Conservation (phyloP, 2,888 invertebrate genomes). For the Octodonta nipae region DNA sequence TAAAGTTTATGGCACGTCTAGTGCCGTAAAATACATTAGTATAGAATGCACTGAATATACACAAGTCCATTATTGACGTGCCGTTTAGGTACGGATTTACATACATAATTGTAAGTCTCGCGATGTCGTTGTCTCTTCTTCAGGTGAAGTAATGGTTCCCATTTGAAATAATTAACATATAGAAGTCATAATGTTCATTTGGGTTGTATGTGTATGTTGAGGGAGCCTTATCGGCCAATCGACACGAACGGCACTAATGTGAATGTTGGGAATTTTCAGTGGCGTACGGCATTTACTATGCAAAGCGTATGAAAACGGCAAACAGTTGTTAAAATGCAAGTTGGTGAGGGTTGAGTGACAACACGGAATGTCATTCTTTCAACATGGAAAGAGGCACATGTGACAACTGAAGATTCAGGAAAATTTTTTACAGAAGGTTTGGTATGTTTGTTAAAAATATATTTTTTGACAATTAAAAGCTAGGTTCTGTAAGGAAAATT, state of each 20-base stretch:
- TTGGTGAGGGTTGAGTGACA: no score
- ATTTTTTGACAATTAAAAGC: no score
- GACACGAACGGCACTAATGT: conserved; percentile 13
- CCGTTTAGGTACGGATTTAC: conserved; percentile 24
- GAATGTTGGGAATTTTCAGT: no score
- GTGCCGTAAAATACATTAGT: conserved; percentile 17
- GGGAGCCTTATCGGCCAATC: conserved; percentile 12
- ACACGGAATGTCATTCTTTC: no score
- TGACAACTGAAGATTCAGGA: no score
- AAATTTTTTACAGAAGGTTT: no score
- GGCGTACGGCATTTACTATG: no score
- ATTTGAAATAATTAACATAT: conserved; percentile 23
- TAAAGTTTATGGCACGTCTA: conserved; percentile 16
- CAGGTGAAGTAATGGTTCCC: background rate
- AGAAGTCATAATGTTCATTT: conserved; percentile 27
- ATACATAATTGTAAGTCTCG: conserved; percentile 27
- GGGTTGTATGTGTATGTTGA: conserved; percentile 8
- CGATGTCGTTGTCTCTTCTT: conserved; percentile 19
- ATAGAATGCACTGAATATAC: conserved; percentile 20
- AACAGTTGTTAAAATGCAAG: no score
- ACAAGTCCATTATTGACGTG: conserved; percentile 20
- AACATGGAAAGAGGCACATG: no score
- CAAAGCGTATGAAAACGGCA: no score
- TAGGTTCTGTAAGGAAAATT: no score
- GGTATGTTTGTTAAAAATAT: no score